A percentile compares a stretch with the other conserved stretches of the same genome.
phyloP scores from a whole-genome alignment of 2,113 vertebrate genomes.

The Tamias sibiricus region DNA sequence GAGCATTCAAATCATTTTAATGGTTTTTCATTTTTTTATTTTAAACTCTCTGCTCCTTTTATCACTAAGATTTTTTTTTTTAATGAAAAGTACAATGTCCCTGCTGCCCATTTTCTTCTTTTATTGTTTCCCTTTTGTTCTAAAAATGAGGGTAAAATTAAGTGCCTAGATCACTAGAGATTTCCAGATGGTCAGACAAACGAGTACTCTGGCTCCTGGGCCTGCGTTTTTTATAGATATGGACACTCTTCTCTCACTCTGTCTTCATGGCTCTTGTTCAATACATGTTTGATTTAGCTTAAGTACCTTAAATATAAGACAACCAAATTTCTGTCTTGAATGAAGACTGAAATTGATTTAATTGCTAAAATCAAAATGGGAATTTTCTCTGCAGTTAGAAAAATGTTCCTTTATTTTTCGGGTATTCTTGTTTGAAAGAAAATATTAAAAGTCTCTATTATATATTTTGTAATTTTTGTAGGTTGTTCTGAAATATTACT shows the following conservation, averaged over 20 bases:
- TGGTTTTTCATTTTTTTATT: conserved; percentile 66
- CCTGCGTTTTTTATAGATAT: neutral
- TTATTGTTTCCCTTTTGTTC: conserved; percentile 78
- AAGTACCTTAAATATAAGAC: conserved; percentile 54
- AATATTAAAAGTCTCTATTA: neutral
- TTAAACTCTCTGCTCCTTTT: conserved; percentile 71
- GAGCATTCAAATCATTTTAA: conserved; percentile 72
- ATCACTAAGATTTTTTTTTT: conserved; percentile 65
- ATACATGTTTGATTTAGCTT: conserved; percentile 51
- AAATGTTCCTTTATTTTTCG: conserved; percentile 37
- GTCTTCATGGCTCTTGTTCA: conserved; percentile 37
- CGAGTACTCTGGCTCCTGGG: neutral
- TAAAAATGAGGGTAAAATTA: conserved; percentile 80
- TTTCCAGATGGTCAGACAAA: conserved; percentile 81
- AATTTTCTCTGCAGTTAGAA: conserved; percentile 44
- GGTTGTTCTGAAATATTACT: neutral
- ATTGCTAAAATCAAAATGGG: conserved; percentile 61
- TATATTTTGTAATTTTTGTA: neutral
- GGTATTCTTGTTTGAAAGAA: neutral
- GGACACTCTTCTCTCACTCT: neutral
- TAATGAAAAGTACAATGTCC: conserved; percentile 72
- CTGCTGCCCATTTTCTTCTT: conserved; percentile 76
- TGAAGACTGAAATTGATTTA: conserved; percentile 44
- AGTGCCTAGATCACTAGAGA: conserved; percentile 73
- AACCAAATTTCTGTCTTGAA: conserved; percentile 57